Evolutionary conservation across 92 coral and sea anemone genomes (phyloP).

Genomic region (Epizoanthus ramosus): DNA sequence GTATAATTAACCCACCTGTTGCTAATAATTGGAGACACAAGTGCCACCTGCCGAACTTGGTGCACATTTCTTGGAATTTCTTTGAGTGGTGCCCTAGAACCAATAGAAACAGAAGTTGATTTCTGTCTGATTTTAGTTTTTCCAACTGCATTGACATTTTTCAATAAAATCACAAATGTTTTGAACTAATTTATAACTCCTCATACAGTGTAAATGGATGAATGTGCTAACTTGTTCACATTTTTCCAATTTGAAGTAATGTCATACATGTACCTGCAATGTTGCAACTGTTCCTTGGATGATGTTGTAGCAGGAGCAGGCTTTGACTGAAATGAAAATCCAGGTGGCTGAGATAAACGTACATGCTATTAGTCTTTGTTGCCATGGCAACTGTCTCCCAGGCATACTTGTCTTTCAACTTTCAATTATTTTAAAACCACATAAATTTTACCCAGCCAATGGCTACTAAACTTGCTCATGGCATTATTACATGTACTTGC

Average conservation of each 20-base stretch:
- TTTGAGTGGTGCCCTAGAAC: conserved; percentile 6
- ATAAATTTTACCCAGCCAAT: too few species aligned
- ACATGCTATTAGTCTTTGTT: too few species aligned
- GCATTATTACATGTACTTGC: too few species aligned
- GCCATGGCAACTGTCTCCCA: too few species aligned
- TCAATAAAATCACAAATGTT: neutral
- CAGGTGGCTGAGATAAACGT: neutral
- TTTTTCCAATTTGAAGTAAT: neutral
- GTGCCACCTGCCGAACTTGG: conserved; percentile 23
- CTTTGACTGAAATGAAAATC: neutral
- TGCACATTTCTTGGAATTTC: conserved; percentile 7
- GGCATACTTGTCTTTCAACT: too few species aligned
- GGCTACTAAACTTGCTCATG: too few species aligned
- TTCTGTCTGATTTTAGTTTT: neutral
- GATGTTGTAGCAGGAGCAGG: neutral
- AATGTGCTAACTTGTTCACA: neutral
- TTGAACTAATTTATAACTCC: neutral
- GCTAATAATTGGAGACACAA: conserved; percentile 34
- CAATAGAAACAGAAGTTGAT: neutral
- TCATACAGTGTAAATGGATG: neutral
- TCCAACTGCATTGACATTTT: neutral
- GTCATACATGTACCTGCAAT: neutral
- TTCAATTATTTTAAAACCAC: too few species aligned
- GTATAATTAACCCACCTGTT: conserved; percentile 2
- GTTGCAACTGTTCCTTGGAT: neutral